These are phyloP conservation scores for Tachyglossus aculeatus DNA, from an alignment of 2,797 vertebrate genomes.

Conservation along the genomic window DNA sequence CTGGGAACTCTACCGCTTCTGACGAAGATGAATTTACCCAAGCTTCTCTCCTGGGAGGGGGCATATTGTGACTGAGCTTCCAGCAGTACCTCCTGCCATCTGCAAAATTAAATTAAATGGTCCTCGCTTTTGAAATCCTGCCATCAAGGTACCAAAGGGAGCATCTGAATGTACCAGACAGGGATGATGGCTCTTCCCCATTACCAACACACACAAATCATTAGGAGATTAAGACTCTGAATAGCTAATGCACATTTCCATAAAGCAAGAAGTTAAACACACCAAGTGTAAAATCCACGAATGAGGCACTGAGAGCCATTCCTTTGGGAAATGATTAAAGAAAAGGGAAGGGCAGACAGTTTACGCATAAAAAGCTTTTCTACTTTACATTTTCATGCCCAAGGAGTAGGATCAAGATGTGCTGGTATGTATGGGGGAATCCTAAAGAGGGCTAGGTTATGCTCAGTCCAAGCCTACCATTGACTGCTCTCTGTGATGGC, in stretches of 20 bases:
- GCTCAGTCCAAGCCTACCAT: neutral
- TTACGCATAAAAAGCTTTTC: neutral
- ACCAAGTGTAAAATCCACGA: slow-evolving; percentile 26
- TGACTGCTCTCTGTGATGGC: neutral
- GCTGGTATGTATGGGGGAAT: neutral
- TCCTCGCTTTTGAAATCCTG: slow-evolving; percentile 47
- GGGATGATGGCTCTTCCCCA: slow-evolving; percentile 41
- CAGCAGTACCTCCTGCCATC: slow-evolving; percentile 40
- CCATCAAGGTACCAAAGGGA: slow-evolving; percentile 51
- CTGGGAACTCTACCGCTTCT: neutral
- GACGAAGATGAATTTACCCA: slow-evolving; percentile 21
- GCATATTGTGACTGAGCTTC: slow-evolving; percentile 50
- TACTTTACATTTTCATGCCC: neutral
- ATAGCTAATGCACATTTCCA: slow-evolving; percentile 54
- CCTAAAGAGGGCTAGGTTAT: neutral
- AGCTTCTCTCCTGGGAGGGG: slow-evolving; percentile 42
- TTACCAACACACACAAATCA: slow-evolving; percentile 57
- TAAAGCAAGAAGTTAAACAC: slow-evolving; percentile 47
- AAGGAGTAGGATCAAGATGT: too few species aligned
- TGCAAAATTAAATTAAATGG: slow-evolving; percentile 66
- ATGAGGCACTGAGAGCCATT: slow-evolving; percentile 6
- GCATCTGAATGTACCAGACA: slow-evolving; percentile 48
- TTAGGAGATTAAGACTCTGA: slow-evolving; percentile 59
- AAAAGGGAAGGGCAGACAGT: slow-evolving; percentile 24
- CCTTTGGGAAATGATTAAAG: slow-evolving; percentile 25